phyloP scores from a whole-genome alignment of 1,140 invertebrate species.

The Sminthurides bifidus region DNA sequence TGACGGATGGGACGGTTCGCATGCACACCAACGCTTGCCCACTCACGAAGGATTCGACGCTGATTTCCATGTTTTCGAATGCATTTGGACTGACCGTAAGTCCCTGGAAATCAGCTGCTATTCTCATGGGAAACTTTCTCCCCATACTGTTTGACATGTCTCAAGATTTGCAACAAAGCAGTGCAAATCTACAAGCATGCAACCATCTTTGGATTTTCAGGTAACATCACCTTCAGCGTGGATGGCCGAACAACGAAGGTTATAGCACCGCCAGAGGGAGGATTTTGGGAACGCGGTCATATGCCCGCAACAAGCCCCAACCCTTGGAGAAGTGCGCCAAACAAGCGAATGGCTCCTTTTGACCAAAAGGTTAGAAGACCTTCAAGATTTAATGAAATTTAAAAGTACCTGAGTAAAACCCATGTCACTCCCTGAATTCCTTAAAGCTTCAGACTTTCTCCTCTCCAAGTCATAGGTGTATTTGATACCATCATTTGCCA shows the following conservation, averaged over 20 bases:
- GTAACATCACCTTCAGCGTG: not conserved
- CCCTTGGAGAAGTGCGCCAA: not conserved
- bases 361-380: not conserved
- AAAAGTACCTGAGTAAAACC: too few relatives aligned
- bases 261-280: not conserved
- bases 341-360: not conserved
- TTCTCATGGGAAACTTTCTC: too few relatives aligned
- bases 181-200: too few relatives aligned
- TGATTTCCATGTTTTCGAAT: slow-evolving; percentile 34
- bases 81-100: slow-evolving; percentile 12
- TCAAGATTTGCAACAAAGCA: too few relatives aligned
- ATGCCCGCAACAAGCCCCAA: not conserved
- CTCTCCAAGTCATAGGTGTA: not conserved
- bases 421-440: too few relatives aligned
- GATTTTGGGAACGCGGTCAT: not conserved
- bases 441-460: too few relatives aligned
- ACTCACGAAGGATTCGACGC: slow-evolving; percentile 26
- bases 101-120: too few relatives aligned
- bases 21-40: not conserved
- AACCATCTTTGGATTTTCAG: not conserved
- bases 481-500: not conserved
- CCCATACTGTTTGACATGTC: too few relatives aligned
- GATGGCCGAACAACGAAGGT: not conserved
- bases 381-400: too few relatives aligned
- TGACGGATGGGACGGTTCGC: too few relatives aligned